Base-by-base conservation (phyloP, 2,888 invertebrate genomes). In the Aphelenchoides bicaudatus region DNA sequence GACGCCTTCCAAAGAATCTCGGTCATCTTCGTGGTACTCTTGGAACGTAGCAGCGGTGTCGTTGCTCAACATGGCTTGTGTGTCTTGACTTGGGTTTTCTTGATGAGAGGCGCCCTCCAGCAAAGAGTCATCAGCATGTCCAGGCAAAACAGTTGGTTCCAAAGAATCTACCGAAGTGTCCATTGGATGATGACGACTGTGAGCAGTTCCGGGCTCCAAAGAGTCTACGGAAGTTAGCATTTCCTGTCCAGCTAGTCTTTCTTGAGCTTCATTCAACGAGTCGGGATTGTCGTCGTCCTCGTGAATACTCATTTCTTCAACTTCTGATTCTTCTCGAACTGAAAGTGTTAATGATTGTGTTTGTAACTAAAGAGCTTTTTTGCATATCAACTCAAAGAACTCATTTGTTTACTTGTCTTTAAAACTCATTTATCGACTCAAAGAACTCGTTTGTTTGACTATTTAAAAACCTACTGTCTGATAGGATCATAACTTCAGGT, bases 271-370 rank as follows among this genome's bases (percentile, higher is more conserved):
- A 53, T 43, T 39, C 55, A 54, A 54, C 55, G 52, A 52, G 29
- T 54, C 57, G 8, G 37, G 13, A 5, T 73, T 71, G 39, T 78
- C 78, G 31, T 77, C 75, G 43, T 75, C 75, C 16, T 72, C 78
- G 0, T 71, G 64, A 8, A 66, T 67, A 56, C 77, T 78, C 75
- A 78, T 78, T 39, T 77, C 78, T 46, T 78, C 78, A 1, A 71
- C 70, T 58, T 78, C 78, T 13, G 68, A 69, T 56, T 78, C 78
- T 50, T 78, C 78, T 8, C 71, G 62, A 27, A 78, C n/a, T n/a
- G n/a, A n/a, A n/a, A n/a, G n/a, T n/a, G n/a, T n/a, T n/a, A n/a
- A n/a, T n/a, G n/a, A n/a, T n/a, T n/a, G n/a, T n/a, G n/a, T n/a
- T n/a, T n/a, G n/a, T n/a, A n/a, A n/a, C n/a, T n/a, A n/a, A n/a